These are phyloP conservation scores for Prietella phreatophila DNA, from an alignment of 2,113 vertebrate genomes.

Conservation along the genomic window DNA sequence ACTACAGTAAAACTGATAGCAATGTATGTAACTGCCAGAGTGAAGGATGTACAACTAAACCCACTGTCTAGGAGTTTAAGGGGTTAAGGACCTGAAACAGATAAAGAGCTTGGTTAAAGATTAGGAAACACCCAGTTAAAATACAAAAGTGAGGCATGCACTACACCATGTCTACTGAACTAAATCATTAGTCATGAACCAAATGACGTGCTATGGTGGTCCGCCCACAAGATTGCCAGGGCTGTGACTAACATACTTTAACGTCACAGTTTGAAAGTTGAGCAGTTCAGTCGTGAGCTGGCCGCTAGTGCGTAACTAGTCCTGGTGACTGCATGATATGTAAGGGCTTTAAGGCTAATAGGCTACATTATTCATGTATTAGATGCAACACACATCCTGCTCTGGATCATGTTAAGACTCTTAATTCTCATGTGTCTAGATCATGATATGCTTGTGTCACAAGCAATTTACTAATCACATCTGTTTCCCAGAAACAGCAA, in stretches of 20 bases:
- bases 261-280: slow-evolving; percentile 31
- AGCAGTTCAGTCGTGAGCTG: slow-evolving; percentile 15
- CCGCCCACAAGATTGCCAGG: slow-evolving; percentile 19
- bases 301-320: not conserved
- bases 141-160: not conserved
- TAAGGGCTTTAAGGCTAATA: slow-evolving; percentile 11
- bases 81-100: not conserved
- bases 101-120: not conserved
- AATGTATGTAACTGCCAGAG: not conserved
- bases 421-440: slow-evolving; percentile 10
- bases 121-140: slow-evolving; percentile 5
- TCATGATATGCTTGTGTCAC: slow-evolving; percentile 21
- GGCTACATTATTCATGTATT: slow-evolving; percentile 35
- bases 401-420: slow-evolving; percentile 45
- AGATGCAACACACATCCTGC: slow-evolving; percentile 17
- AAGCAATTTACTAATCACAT: slow-evolving; percentile 8
- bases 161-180: slow-evolving; percentile 19
- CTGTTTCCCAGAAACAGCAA: not conserved
- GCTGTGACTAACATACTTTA: slow-evolving; percentile 22
- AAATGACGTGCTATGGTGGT: slow-evolving; percentile 19
- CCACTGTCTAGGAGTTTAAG: not conserved
- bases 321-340: not conserved
- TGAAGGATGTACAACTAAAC: not conserved
- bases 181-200: slow-evolving; percentile 14
- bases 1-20: not conserved